Conservation (phyloP, 1,140 invertebrate species). For the Tetramorium parvispinum region DNA sequence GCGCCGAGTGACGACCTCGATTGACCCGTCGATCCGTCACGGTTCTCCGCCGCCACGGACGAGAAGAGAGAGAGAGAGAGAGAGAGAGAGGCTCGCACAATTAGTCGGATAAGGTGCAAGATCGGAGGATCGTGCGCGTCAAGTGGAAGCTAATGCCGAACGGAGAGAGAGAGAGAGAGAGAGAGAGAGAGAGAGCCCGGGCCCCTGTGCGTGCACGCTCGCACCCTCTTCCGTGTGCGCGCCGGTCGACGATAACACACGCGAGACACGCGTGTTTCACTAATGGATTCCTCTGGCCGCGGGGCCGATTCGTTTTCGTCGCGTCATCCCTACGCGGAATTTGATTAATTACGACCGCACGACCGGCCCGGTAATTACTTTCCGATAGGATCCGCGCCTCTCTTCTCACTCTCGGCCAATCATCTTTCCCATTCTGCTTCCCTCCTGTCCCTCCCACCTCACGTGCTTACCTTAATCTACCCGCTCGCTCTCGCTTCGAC, state of each 20-base stretch:
- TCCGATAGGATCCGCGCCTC: constrained; percentile 78
- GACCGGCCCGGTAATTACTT: constrained; percentile 81
- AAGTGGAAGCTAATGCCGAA: constrained; percentile 72
- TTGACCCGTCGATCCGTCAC: constrained; percentile 75
- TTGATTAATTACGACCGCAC: constrained; percentile 82
- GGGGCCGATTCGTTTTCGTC: constrained; percentile 80
- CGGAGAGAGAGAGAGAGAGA: background rate
- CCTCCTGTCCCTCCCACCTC: background rate
- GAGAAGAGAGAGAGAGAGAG: constrained; percentile 13
- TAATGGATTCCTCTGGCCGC: constrained; percentile 81
- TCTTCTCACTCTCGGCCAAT: constrained; percentile 65
- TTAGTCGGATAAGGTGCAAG: constrained; percentile 73
- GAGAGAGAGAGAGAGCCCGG: no score
- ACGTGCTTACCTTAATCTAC: constrained; percentile 52
- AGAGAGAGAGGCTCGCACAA: constrained; percentile 62
- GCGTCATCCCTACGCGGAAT: constrained; percentile 82
- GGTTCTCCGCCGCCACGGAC: constrained; percentile 62
- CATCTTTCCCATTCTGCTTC: constrained; percentile 48
- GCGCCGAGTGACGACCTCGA: constrained; percentile 74
- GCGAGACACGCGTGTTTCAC: constrained; percentile 77
- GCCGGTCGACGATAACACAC: constrained; percentile 69
- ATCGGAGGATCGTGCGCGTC: constrained; percentile 73
- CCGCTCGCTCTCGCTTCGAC: constrained; percentile 58
- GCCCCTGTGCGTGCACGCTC: background rate
- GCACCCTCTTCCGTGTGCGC: constrained; percentile 41